These are phyloP conservation scores for Ptychodera flava DNA, from an alignment of 35 echinoderm and acorn worm genomes.

Conservation along the genomic window DNA sequence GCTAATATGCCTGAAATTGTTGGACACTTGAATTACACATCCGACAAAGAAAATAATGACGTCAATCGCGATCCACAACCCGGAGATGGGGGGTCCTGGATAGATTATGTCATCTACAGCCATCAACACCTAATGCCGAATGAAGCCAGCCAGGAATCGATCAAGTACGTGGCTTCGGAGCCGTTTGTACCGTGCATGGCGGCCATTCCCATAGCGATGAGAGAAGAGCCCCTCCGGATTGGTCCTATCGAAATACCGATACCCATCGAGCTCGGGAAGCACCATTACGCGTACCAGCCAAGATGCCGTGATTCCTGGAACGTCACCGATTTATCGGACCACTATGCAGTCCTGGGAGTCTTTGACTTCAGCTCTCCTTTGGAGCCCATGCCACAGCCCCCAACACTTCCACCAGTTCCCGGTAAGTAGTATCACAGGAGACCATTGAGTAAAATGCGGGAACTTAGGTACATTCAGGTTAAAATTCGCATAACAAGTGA, in stretches of 20 bases:
- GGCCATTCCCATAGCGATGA: neutral
- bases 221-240: neutral
- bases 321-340: slow-evolving; percentile 57
- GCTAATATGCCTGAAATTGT: slow-evolving; percentile 45
- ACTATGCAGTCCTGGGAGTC: slow-evolving; percentile 54
- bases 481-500: no score
- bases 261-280: neutral
- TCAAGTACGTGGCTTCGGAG: slow-evolving; percentile 17
- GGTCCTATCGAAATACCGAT: neutral
- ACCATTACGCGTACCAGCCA: slow-evolving; percentile 21
- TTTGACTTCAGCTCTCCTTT: slow-evolving; percentile 9
- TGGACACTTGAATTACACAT: slow-evolving; percentile 39
- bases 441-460: no score
- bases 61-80: slow-evolving; percentile 4
- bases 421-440: neutral
- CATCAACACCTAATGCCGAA: slow-evolving; percentile 46
- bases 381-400: neutral
- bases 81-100: slow-evolving; percentile 33
- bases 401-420: neutral
- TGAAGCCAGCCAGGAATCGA: slow-evolving; percentile 21
- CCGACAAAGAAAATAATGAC: slow-evolving; percentile 36
- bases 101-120: slow-evolving; percentile 49
- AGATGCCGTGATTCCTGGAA: slow-evolving; percentile 33
- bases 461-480: no score
- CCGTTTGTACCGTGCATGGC: slow-evolving; percentile 46